These are phyloP conservation scores for Pionites leucogaster DNA, from an alignment of 2,113 vertebrate genomes.

Conservation along the genomic window DNA sequence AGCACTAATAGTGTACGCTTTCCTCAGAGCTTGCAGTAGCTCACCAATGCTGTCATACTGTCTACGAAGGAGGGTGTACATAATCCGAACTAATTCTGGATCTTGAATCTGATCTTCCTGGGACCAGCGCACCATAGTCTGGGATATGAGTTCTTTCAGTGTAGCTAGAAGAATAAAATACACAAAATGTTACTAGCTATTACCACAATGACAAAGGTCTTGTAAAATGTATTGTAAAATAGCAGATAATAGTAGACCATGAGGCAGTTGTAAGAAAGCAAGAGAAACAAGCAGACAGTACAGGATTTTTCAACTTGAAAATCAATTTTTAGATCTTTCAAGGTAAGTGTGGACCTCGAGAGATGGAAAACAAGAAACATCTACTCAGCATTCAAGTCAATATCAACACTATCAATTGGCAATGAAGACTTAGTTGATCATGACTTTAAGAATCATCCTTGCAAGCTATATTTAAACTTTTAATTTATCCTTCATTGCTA, in stretches of 20 bases:
- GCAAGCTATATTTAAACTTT: neutral
- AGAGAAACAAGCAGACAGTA: neutral
- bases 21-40: constrained; percentile 90
- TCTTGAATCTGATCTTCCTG: constrained; percentile 96
- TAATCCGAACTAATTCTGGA: constrained; percentile 91
- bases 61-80: constrained; percentile 93
- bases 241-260: neutral
- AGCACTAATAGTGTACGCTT: constrained; percentile 94
- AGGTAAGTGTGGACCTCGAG: neutral
- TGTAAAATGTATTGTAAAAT: neutral
- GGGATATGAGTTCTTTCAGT: constrained; percentile 94
- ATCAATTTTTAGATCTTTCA: neutral
- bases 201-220: neutral
- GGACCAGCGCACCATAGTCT: constrained; percentile 97
- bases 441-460: neutral
- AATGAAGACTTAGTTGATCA: neutral
- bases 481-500: neutral
- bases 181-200: neutral
- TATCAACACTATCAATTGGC: neutral
- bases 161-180: constrained; percentile 79
- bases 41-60: constrained; percentile 98
- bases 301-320: neutral
- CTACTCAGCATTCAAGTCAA: neutral
- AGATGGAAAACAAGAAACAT: neutral
- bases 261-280: neutral